A percentile compares a stretch with the other conserved stretches of the same genome.
Conservation (phyloP, 2,888 invertebrate genomes). For the Lampropteryx suffumata region DNA sequence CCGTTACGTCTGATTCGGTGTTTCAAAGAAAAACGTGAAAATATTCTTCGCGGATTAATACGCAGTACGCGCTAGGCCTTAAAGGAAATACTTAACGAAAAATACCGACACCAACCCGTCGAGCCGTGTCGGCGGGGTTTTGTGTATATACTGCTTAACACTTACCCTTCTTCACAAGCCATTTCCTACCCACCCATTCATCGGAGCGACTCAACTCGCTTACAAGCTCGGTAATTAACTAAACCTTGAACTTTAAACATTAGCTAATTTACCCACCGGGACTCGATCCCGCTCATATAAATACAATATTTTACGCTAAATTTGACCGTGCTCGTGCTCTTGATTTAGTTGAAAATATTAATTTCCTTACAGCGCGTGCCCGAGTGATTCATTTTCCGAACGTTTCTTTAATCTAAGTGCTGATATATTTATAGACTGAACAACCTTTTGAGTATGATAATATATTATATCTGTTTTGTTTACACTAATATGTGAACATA, state of each 20-base stretch:
- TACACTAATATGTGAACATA: too few relatives aligned
- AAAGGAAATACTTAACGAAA: too few relatives aligned
- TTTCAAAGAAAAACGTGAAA: too few relatives aligned
- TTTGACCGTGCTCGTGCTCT: constrained; percentile 16
- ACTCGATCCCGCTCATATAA: constrained; percentile 35
- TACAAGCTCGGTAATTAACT: constrained; percentile 63
- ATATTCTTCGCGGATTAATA: too few relatives aligned
- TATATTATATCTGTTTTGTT: too few relatives aligned
- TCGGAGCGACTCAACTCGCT: constrained; percentile 47
- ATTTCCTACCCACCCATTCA: constrained; percentile 55
- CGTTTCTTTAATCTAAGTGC: constrained; percentile 30
- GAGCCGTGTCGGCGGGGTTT: too few relatives aligned
- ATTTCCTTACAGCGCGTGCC: constrained; percentile 25
- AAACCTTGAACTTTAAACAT: constrained; percentile 66
- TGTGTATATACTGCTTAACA: not conserved
- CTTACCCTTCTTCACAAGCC: constrained; percentile 51
- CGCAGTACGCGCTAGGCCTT: too few relatives aligned
- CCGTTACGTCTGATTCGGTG: too few relatives aligned
- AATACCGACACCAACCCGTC: too few relatives aligned
- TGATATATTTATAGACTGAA: constrained; percentile 26
- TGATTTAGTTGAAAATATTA: constrained; percentile 26
- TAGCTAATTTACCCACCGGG: constrained; percentile 57
- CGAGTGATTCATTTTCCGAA: constrained; percentile 32
- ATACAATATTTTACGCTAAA: constrained; percentile 20
- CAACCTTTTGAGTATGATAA: constrained; percentile 20